Evolutionary conservation across 2,888 invertebrate species (phyloP).

Genomic region (Xanthorhoe designata): DNA sequence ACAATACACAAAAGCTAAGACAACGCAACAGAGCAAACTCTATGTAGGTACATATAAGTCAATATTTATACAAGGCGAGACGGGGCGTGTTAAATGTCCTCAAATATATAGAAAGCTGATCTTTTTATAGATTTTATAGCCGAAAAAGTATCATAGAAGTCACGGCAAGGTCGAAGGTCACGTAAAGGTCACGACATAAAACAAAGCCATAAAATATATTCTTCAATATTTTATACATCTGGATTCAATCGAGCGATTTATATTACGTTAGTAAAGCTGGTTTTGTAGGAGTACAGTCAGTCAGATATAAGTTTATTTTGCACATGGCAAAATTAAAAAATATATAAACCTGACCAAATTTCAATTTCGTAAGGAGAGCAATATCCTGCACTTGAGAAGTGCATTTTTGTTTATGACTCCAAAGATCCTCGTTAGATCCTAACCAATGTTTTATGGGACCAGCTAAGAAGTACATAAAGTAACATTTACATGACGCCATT

Average conservation of each 20-base stretch:
- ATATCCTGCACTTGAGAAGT: neutral
- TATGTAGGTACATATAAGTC: no score
- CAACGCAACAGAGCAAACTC: no score
- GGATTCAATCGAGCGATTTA: neutral
- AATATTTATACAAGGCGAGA: neutral
- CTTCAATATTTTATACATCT: conserved; percentile 4
- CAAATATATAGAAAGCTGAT: neutral
- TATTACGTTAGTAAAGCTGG: neutral
- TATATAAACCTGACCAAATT: no score
- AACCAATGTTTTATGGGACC: no score
- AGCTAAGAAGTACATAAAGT: no score
- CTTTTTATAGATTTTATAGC: neutral
- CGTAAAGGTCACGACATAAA: neutral
- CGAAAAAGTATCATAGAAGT: neutral
- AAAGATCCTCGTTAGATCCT: no score
- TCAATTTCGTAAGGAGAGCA: neutral
- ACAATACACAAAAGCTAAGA: no score
- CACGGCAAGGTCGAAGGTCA: neutral
- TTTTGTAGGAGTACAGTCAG: neutral
- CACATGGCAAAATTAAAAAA: neutral
- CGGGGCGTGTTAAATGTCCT: neutral
- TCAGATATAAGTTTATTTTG: neutral
- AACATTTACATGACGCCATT: no score
- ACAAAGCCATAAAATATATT: neutral
- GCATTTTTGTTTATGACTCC: no score